Conservation (phyloP, 2,888 invertebrate species). For the Thyatira batis region DNA sequence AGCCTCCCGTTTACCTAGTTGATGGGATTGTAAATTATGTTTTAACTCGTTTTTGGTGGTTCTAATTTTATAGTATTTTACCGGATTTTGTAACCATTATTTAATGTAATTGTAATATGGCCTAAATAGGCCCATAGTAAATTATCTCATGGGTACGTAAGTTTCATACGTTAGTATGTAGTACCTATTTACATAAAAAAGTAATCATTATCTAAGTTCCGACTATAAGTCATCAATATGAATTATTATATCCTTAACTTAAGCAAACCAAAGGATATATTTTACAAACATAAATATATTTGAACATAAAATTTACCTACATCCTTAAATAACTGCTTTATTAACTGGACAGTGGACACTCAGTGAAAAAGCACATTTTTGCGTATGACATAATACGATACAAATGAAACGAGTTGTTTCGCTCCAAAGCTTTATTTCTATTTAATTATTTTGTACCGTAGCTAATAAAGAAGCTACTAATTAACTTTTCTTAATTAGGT, state of each 20-base stretch:
- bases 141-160: no score
- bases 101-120: no score
- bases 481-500: constrained; percentile 41
- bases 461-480: constrained; percentile 42
- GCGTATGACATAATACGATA: neutral
- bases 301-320: neutral
- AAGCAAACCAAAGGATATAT: no score
- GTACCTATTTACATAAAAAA: no score
- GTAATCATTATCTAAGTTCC: no score
- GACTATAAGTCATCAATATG: no score
- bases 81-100: no score
- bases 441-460: constrained; percentile 37
- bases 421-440: constrained; percentile 13
- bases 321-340: neutral
- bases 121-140: no score
- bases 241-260: no score
- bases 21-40: neutral
- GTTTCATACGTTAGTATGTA: no score
- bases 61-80: neutral
- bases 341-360: neutral
- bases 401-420: neutral
- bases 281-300: no score
- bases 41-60: neutral
- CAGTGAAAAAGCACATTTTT: neutral
- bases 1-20: neutral